Evolutionary conservation across 2,797 vertebrate species (phyloP).

Genomic region (Sebastes dallii): DNA sequence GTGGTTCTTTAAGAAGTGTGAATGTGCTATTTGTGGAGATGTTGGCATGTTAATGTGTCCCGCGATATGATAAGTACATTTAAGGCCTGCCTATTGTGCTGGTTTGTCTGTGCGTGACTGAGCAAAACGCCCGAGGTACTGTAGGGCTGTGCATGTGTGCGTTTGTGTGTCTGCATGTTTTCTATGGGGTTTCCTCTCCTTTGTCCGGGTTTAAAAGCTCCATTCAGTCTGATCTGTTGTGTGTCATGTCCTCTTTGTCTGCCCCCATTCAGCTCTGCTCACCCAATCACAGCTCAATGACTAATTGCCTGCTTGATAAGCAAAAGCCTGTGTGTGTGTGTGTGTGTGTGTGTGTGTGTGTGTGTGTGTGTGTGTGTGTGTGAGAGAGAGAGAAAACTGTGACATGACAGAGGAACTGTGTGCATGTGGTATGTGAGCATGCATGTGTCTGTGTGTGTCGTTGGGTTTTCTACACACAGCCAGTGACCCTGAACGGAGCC

Average conservation of each 20-base stretch:
- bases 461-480: conserved; percentile 73
- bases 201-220: conserved; percentile 76
- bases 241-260: conserved; percentile 80
- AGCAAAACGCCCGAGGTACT: conserved; percentile 36
- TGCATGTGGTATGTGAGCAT: conserved; percentile 26
- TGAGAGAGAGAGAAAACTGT: conserved; percentile 35
- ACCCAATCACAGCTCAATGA: conserved; percentile 84
- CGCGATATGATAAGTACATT: neutral
- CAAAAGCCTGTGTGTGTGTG: conserved; percentile 32
- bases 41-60: neutral
- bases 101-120: conserved; percentile 11
- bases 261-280: conserved; percentile 81
- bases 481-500: conserved; percentile 80
- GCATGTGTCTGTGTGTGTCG: conserved; percentile 39
- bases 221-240: conserved; percentile 78
- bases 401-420: conserved; percentile 14
- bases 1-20: neutral
- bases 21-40: neutral
- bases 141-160: conserved; percentile 9
- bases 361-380: conserved; percentile 5
- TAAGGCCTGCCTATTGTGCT: conserved; percentile 18
- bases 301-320: conserved; percentile 84
- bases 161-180: conserved; percentile 45
- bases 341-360: conserved; percentile 11
- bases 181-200: conserved; percentile 74